Evolutionary conservation across 2,888 invertebrate genomes (phyloP), one percentile per base, ranked within the genome.

Genomic region (Morinoia aosen): DNA sequence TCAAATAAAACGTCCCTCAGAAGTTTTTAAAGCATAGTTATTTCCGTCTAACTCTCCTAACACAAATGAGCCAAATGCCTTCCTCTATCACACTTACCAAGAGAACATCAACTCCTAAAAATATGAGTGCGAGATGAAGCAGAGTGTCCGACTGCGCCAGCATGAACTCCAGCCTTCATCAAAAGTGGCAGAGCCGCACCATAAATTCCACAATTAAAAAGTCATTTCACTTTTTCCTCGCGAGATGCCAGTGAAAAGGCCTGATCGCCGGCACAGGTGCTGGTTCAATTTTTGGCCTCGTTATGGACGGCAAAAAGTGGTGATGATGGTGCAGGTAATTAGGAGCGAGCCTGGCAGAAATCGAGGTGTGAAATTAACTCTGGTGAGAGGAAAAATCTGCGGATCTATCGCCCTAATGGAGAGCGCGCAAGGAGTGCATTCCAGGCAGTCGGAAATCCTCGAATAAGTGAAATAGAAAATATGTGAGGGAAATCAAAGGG

Each of bases 181-280:
- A 25, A 33, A 76, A 16, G 16, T 61, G 61, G 61, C 61, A 61
- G 12, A 19, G 76, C 76, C 1, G 76, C 76, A 25, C 33, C 76
- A 76, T 76, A 76, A 76, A 76, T 76, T 76, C 33, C 25, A 76
- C 76, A 76, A 76, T 76, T 76, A 76, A 76, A 76, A 76, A 76
- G 25, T 33, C 76, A 19, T 76, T 14, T 19, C 33, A 19, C 76
- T 76, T 76, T 76, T 76, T 33, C 76, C 25, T 33, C 76, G 76
- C 33, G 76, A 76, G 76, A 33, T 76, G 33, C 76, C 76, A 76
- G 25, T 76, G 76, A 76, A 76, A 76, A 76, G 76, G 76, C 76
- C 7, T 76, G 76, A 76, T 76, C 76, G 76, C 76, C 76, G 76
- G 76, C 76, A 76, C 76, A 76, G 76, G 76, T 76, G 76, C 76